These are phyloP conservation scores for Dryocosmus kuriphilus DNA, from an alignment of 2,888 invertebrate genomes.

Conservation along the genomic window DNA sequence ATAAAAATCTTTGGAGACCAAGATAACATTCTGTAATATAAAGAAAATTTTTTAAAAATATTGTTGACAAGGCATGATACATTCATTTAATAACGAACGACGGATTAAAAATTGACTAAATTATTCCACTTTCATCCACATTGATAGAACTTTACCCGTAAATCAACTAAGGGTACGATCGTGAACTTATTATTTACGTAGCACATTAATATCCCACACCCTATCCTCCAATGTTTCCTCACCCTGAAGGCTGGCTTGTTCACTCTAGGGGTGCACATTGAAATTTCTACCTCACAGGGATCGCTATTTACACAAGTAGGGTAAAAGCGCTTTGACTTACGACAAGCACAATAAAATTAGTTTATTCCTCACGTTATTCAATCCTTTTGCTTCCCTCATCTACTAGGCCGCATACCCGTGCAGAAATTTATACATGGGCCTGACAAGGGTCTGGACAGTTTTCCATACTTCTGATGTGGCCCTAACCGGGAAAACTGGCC, in stretches of 20 bases:
- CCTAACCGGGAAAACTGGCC: no score
- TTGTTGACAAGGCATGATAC: no score
- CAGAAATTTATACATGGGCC: no score
- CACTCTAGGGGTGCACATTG: slow-evolving; percentile 20
- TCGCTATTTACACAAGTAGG: slow-evolving; percentile 4
- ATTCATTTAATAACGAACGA: background rate
- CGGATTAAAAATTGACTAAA: background rate
- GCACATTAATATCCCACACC: slow-evolving; percentile 33
- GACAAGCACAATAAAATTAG: slow-evolving; percentile 31
- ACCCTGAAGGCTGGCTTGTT: slow-evolving; percentile 20
- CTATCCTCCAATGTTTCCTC: slow-evolving; percentile 30
- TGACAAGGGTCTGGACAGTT: no score
- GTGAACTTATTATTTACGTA: slow-evolving; percentile 27
- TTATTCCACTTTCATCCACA: background rate
- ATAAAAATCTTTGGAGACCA: no score
- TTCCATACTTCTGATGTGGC: no score
- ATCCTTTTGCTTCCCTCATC: background rate
- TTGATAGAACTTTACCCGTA: background rate
- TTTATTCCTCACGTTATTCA: slow-evolving; percentile 30
- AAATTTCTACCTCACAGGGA: slow-evolving; percentile 15
- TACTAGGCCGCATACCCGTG: background rate
- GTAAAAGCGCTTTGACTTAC: slow-evolving; percentile 35
- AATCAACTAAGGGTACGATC: slow-evolving; percentile 10
- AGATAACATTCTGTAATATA: no score
- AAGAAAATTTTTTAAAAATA: no score